Conservation (phyloP, 2,113 vertebrate species). For the Nyctibius bracteatus region DNA sequence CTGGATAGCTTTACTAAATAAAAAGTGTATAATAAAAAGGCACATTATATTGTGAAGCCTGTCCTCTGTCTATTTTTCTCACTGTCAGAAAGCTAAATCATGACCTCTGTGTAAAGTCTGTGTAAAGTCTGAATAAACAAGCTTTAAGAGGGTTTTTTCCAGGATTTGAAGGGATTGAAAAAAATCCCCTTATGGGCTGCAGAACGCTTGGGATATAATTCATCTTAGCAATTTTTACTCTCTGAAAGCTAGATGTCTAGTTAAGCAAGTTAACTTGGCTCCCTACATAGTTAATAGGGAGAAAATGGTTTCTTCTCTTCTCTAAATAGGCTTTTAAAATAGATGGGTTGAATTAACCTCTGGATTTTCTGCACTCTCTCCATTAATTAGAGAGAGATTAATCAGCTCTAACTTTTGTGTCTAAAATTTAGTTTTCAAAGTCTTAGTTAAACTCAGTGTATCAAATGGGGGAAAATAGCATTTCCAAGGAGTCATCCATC, state of each 20-base stretch:
- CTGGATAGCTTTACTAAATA: not conserved
- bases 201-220: not conserved
- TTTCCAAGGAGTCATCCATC: not conserved
- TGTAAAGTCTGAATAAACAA: not conserved
- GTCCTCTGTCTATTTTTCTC: not conserved
- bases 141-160: not conserved
- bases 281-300: not conserved
- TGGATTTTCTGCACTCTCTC: conserved; percentile 3
- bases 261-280: conserved; percentile 15
- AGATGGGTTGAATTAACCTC: not conserved
- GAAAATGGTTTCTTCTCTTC: not conserved
- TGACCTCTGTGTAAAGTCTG: not conserved
- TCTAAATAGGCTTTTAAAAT: conserved; percentile 32
- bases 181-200: not conserved
- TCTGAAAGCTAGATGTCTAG: not conserved
- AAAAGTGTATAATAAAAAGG: not conserved
- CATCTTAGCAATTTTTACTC: not conserved
- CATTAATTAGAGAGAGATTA: conserved; percentile 10
- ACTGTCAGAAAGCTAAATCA: not conserved
- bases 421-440: conserved; percentile 7
- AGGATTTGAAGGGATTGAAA: not conserved
- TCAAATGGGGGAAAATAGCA: not conserved
- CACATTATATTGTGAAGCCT: not conserved
- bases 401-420: not conserved
- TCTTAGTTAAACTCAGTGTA: not conserved